Percentiles rank a stretch among this genome's conserved stretches.
Conservation (phyloP, 2,888 invertebrate species). For the Nephrotoma guestfalica region DNA sequence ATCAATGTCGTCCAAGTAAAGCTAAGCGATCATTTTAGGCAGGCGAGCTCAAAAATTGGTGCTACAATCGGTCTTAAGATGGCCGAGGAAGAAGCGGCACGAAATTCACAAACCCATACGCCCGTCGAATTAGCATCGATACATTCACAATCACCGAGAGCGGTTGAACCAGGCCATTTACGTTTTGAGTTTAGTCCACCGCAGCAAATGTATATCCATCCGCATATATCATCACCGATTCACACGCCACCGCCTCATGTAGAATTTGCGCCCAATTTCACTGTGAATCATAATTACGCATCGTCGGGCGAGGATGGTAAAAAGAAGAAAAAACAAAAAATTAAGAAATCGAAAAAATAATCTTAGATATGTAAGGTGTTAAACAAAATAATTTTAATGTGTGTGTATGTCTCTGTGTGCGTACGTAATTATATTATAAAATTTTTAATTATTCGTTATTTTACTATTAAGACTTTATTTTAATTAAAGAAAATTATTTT, state of each 20-base stretch:
- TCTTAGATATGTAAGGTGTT: not conserved
- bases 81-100: conserved; percentile 46
- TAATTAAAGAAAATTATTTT: not conserved
- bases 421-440: not conserved
- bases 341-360: not conserved
- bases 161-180: not conserved
- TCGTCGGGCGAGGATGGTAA: not conserved
- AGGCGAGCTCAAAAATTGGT: conserved; percentile 71
- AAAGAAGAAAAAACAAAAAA: not conserved
- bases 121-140: conserved; percentile 27
- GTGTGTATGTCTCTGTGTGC: not conserved
- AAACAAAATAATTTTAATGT: not conserved
- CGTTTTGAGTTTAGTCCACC: not conserved
- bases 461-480: not conserved
- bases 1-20: conserved; percentile 88
- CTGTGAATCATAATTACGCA: not conserved
- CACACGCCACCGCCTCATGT: not conserved
- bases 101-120: conserved; percentile 17
- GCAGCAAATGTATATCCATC: not conserved
- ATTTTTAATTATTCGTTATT: not conserved
- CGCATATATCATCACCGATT: not conserved
- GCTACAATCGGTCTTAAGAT: conserved; percentile 68
- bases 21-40: conserved; percentile 63
- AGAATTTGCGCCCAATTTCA: not conserved
- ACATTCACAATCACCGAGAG: conserved; percentile 14